Evolutionary conservation across 2,888 invertebrate genomes (phyloP).

Genomic region (Cyaniris semiargus): DNA sequence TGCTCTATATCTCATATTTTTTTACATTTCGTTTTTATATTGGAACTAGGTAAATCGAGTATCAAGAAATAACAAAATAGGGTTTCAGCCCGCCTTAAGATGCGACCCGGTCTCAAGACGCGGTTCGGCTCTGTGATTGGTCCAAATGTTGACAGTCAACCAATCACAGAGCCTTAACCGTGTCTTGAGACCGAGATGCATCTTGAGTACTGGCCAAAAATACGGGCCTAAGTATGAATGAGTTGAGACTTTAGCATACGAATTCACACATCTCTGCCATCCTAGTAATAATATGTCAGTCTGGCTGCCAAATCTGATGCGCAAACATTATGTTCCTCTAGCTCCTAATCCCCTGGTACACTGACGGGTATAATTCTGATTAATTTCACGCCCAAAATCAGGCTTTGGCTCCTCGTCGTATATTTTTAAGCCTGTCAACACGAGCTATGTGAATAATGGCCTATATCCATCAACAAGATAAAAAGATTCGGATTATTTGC

Average conservation of each 20-base stretch:
- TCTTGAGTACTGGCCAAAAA: too few species aligned
- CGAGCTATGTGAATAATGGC: not conserved
- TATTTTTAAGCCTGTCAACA: slow-evolving; percentile 17
- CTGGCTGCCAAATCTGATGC: slow-evolving; percentile 18
- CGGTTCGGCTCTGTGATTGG: too few species aligned
- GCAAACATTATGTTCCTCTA: slow-evolving; percentile 18
- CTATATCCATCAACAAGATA: not conserved
- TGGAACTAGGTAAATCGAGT: too few species aligned
- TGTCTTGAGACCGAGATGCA: too few species aligned
- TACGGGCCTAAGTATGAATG: too few species aligned
- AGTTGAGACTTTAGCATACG: not conserved
- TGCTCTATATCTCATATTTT: too few species aligned
- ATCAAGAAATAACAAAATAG: too few species aligned
- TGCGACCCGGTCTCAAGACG: too few species aligned
- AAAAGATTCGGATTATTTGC: not conserved
- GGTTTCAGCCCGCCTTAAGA: too few species aligned
- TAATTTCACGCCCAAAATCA: slow-evolving; percentile 3
- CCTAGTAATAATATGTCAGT: slow-evolving; percentile 14
- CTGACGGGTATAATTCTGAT: slow-evolving; percentile 13
- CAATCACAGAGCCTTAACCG: too few species aligned
- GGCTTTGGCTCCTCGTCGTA: not conserved
- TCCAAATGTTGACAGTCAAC: too few species aligned
- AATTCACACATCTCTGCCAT: not conserved
- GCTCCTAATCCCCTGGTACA: slow-evolving; percentile 6
- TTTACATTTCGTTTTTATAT: too few species aligned